These are phyloP conservation scores for Didymodactylos carnosus DNA, from an alignment of 2,888 invertebrate genomes.

Conservation along the genomic window DNA sequence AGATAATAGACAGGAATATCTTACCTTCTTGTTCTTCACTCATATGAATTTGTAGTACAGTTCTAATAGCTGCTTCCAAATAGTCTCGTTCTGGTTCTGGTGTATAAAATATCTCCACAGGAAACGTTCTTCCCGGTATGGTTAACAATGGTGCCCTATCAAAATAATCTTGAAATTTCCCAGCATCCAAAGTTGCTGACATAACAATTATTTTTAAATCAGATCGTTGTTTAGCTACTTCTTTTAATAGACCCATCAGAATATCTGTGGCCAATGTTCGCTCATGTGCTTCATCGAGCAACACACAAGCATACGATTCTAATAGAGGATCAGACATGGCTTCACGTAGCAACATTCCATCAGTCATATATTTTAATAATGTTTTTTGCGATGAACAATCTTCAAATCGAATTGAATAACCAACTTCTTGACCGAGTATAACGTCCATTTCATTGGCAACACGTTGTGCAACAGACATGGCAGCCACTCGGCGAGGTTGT, in stretches of 20 bases:
- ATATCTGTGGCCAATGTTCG: slow-evolving; percentile 93
- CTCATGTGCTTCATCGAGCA: slow-evolving; percentile 96
- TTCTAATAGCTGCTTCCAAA: slow-evolving; percentile 88
- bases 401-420: slow-evolving; percentile 92
- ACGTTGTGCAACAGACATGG: slow-evolving; percentile 95
- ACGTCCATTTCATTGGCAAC: slow-evolving; percentile 99
- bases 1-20: no score
- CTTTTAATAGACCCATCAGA: slow-evolving; percentile 87
- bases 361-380: slow-evolving; percentile 92
- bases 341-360: slow-evolving; percentile 96
- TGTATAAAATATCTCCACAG: slow-evolving; percentile 93
- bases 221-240: slow-evolving; percentile 71
- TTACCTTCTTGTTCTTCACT: slow-evolving; percentile 51
- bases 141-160: slow-evolving; percentile 90
- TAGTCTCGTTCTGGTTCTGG: slow-evolving; percentile 95
- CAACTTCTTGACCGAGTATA: slow-evolving; percentile 66
- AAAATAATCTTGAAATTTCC: slow-evolving; percentile 91
- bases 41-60: slow-evolving; percentile 89
- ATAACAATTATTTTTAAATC: slow-evolving; percentile 93
- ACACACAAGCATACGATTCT: slow-evolving; percentile 76
- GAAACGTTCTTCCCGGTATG: slow-evolving; percentile 83
- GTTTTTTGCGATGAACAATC: slow-evolving; percentile 88
- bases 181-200: slow-evolving; percentile 96
- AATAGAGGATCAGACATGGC: slow-evolving; percentile 98
- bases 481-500: slow-evolving; percentile 85